Evolutionary conservation across 2,797 vertebrate species (phyloP).

Genomic region (Cottoperca gobio): DNA sequence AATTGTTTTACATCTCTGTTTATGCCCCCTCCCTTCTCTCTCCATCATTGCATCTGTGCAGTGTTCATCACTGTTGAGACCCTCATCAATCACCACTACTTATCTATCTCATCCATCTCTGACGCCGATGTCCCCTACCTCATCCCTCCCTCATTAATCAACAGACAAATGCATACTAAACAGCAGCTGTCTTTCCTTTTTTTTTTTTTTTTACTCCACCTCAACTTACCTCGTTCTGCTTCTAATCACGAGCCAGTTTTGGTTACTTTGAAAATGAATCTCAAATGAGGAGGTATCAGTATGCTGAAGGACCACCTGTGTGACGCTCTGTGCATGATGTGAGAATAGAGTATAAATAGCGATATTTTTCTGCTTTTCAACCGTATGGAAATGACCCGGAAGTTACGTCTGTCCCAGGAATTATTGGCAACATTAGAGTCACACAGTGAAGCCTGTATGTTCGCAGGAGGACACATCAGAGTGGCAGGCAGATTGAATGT

Average conservation of each 20-base stretch:
- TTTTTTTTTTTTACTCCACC: conserved; percentile 4
- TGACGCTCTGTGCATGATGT: conserved; percentile 5
- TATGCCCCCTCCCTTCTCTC: neutral
- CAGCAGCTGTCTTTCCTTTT: conserved; percentile 40
- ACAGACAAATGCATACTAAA: conserved; percentile 57
- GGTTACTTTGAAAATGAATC: conserved; percentile 18
- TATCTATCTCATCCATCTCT: conserved; percentile 65
- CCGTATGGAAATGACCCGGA: conserved; percentile 1
- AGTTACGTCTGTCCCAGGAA: conserved; percentile 26
- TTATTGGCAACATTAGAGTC: conserved; percentile 28
- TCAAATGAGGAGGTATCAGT: neutral
- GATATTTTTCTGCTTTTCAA: neutral
- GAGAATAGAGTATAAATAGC: neutral
- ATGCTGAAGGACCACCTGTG: conserved; percentile 24
- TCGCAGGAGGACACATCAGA: conserved; percentile 35
- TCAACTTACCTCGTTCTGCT: neutral
- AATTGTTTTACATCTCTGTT: conserved; percentile 16
- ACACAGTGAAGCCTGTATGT: conserved; percentile 56
- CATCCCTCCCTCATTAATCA: conserved; percentile 68
- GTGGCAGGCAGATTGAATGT: conserved; percentile 53
- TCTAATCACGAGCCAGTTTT: neutral
- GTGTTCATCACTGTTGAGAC: conserved; percentile 37
- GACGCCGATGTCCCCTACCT: conserved; percentile 45
- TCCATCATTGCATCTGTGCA: conserved; percentile 37
- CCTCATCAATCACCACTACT: conserved; percentile 68